Evolutionary conservation across 2,797 vertebrate genomes (phyloP).

Genomic region (Pitangus sulphuratus): DNA sequence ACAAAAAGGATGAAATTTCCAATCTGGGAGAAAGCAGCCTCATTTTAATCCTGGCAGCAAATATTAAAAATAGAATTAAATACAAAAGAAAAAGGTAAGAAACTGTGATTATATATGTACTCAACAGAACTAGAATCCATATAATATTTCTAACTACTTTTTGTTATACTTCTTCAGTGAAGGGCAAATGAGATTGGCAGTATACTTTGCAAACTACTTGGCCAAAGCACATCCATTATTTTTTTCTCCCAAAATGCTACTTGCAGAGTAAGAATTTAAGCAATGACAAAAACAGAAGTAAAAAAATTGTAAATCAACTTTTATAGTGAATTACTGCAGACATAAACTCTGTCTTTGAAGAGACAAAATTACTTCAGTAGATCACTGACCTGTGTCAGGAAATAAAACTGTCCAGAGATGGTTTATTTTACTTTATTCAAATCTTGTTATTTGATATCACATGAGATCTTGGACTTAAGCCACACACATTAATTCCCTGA

Average conservation of each 20-base stretch:
- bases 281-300: not conserved
- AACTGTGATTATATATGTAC: not conserved
- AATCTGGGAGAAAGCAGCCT: fast-evolving
- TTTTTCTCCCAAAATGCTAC: not conserved
- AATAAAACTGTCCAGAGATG: not conserved
- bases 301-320: not conserved
- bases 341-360: not conserved
- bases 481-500: not conserved
- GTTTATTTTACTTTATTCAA: not conserved
- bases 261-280: not conserved
- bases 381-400: not conserved
- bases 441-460: not conserved
- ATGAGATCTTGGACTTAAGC: not conserved
- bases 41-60: not conserved
- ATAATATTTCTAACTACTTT: not conserved
- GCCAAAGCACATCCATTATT: not conserved
- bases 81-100: not conserved
- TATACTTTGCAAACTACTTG: not conserved
- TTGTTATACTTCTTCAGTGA: not conserved
- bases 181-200: not conserved
- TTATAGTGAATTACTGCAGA: not conserved
- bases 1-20: not conserved
- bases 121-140: not conserved
- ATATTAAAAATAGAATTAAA: conserved; percentile 10
- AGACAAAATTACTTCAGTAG: not conserved